phyloP scores from a whole-genome alignment of 2,113 vertebrate species.

The Pheucticus melanocephalus region DNA sequence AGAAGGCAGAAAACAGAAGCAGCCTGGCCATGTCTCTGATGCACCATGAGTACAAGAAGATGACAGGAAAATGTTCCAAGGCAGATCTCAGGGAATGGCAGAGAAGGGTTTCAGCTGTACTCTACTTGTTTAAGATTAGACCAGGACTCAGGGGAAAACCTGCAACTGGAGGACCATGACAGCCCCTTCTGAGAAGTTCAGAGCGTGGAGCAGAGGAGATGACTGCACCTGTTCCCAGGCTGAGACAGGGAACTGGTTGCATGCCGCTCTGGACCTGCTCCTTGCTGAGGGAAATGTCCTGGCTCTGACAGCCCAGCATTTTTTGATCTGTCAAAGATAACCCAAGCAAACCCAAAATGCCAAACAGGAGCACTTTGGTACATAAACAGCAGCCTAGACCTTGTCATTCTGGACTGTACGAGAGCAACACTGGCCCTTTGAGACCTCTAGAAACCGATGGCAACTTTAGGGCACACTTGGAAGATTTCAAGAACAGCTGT shows the following conservation, averaged over 20 bases:
- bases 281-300: background rate
- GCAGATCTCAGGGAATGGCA: background rate
- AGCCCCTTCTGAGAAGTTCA: background rate
- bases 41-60: background rate
- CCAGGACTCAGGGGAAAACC: background rate
- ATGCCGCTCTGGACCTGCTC: background rate
- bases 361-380: background rate
- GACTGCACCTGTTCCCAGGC: background rate
- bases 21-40: background rate
- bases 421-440: background rate
- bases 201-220: background rate
- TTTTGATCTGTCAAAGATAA: background rate
- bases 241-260: background rate
- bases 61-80: background rate
- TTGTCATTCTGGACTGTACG: rapidly evolving
- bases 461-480: background rate
- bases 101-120: background rate
- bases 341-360: background rate
- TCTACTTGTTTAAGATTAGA: background rate
- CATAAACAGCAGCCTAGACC: background rate
- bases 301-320: background rate
- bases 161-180: background rate
- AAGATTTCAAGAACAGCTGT: background rate
- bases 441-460: background rate
- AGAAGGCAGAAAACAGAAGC: background rate